Conservation (phyloP, 1,140 invertebrate species). For the Gryon sp. region DNA sequence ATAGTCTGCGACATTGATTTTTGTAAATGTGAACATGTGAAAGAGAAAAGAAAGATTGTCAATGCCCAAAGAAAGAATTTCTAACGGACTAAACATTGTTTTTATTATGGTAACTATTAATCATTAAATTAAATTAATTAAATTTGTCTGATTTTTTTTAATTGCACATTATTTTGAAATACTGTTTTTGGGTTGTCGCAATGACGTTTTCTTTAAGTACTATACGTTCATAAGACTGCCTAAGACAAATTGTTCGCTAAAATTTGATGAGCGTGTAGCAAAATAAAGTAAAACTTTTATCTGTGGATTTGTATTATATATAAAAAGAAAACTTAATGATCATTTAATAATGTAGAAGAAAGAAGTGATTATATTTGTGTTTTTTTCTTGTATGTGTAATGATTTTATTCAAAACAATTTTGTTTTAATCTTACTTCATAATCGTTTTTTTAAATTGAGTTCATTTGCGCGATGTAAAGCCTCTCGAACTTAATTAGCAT, state of each 20-base stretch:
- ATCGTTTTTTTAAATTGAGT: slow-evolving; percentile 3
- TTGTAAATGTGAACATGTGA: slow-evolving; percentile 34
- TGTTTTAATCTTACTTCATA: too few relatives aligned
- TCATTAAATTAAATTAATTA: too few relatives aligned
- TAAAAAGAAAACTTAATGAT: too few relatives aligned
- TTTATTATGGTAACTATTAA: too few relatives aligned
- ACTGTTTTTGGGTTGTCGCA: not conserved
- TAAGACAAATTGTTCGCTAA: slow-evolving; percentile 34
- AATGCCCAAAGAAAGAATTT: not conserved
- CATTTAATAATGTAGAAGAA: too few relatives aligned
- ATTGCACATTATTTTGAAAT: too few relatives aligned
- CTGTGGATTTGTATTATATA: slow-evolving; percentile 38
- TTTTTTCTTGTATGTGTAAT: too few relatives aligned
- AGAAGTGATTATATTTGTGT: too few relatives aligned
- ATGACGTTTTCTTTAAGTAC: slow-evolving; percentile 22
- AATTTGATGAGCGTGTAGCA: not conserved
- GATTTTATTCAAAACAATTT: too few relatives aligned
- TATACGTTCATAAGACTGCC: slow-evolving; percentile 52
- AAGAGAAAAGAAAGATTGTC: not conserved
- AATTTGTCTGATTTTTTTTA: too few relatives aligned
- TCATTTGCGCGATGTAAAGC: not conserved
- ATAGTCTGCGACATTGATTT: slow-evolving; percentile 18
- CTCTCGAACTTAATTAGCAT: slow-evolving; percentile 1
- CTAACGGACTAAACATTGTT: too few relatives aligned
- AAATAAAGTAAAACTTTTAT: too few relatives aligned